A percentile compares a stretch with the other conserved stretches of the same genome.
These are phyloP conservation scores for Ferdinandea cuprea DNA, from an alignment of 2,888 invertebrate species.

Conservation along the genomic window DNA sequence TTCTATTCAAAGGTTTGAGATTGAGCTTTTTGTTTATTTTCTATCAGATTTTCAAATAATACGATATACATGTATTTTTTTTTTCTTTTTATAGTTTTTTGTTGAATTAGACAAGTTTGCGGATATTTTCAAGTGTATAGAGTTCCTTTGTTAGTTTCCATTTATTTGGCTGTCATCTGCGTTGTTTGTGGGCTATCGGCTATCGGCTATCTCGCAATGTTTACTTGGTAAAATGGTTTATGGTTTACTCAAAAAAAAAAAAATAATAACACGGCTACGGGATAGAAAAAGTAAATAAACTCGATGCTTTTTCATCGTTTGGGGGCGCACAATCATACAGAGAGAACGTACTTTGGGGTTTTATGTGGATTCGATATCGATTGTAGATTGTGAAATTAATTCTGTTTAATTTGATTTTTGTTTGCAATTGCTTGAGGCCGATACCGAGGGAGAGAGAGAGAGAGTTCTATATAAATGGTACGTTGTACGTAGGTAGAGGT, in stretches of 20 bases:
- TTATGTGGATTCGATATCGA: conserved; percentile 27
- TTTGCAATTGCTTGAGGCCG: conserved; percentile 53
- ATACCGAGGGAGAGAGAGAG: not conserved
- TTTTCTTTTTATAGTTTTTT: conserved; percentile 12
- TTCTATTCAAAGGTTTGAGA: conserved; percentile 17
- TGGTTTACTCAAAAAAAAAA: conserved; percentile 7
- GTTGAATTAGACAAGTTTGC: conserved; percentile 50
- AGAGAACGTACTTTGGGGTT: not conserved
- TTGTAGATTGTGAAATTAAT: conserved; percentile 53
- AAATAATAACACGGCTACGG: conserved; percentile 5
- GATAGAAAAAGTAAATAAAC: conserved; percentile 51
- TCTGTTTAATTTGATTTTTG: conserved; percentile 64
- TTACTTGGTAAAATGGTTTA: conserved; percentile 50
- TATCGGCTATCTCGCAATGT: conserved; percentile 2
- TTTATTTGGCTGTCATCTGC: conserved; percentile 65
- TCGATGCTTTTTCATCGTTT: conserved; percentile 11
- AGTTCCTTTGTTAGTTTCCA: conserved; percentile 49
- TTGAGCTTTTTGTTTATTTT: conserved; percentile 22
- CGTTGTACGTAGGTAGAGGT: not conserved
- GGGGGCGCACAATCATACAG: not conserved
- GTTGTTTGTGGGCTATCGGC: conserved; percentile 41
- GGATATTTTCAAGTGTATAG: conserved; percentile 22
- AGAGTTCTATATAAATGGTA: not conserved
- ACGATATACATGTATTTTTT: not conserved
- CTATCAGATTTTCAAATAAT: conserved; percentile 40